Base-by-base conservation (phyloP, 2,888 invertebrate genomes). In the Camponotus fellah region DNA sequence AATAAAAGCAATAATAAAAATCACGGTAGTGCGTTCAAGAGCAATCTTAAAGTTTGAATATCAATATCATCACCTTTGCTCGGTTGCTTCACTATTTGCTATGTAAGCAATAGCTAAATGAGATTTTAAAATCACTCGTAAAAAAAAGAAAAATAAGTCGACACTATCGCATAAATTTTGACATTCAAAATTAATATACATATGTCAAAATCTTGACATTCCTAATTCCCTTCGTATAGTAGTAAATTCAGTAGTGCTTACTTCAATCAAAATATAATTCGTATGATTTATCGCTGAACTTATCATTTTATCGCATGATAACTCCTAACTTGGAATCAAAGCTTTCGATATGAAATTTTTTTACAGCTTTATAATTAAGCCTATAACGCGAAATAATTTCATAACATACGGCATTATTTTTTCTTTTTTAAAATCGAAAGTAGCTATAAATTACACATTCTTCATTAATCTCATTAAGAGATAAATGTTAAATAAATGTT, bases 41-140 rank as follows among this genome's bases (percentile, higher is more conserved):
- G 72, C 65, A 83, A 74, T 83, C n/a, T 88, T 83, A 83, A 89
- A 85, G 88, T 89, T 83, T 84, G 40, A 34, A 64, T 37, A 65
- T 79, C 75, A 69, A 64, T 32, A 82, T 43, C 77, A 34, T 40
- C 14, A 34, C 32, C 3, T 82, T 3, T 6, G n/a, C 0, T 77
- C 26, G n/a, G 12, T 53, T 56, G 12, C 32, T 40, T 43, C 34
- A 34, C 10, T 21, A 68, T 77, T 53, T 66, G 58, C 86, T 83
- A 88, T 89, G 88, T 64, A 89, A 89, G 89, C 88, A 65, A 88
- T 26, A 26, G 26, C 26, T 26, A 26, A 26, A 26, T 26, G 26
- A 26, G 76, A 86, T 80, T 83, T 80, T 89, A 88, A 88, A 84
- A 69, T 21, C 14, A 0, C 3, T 75, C 53, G 9, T 26, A 8